These are phyloP conservation scores for Agrochola macilenta DNA, from an alignment of 2,888 invertebrate genomes.

Conservation along the genomic window DNA sequence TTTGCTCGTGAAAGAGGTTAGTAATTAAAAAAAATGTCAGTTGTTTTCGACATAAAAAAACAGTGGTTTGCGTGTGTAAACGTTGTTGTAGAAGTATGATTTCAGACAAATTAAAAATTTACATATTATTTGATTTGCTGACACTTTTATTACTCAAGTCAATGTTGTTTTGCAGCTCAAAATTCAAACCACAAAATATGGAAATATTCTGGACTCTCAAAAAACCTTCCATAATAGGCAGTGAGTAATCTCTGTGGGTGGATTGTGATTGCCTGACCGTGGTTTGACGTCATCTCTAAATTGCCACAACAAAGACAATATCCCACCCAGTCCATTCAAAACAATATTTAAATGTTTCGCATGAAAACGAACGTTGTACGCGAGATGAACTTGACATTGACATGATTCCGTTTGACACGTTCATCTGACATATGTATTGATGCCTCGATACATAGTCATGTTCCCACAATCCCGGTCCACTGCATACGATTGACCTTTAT, in stretches of 20 bases:
- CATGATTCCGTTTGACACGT: slow-evolving; percentile 71
- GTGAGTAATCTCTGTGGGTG: slow-evolving; percentile 51
- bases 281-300: slow-evolving; percentile 62
- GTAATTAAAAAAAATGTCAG: slow-evolving; percentile 70
- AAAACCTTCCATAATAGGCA: slow-evolving; percentile 47
- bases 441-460: slow-evolving; percentile 66
- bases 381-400: slow-evolving; percentile 77
- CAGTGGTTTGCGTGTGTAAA: slow-evolving; percentile 33
- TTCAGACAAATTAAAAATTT: slow-evolving; percentile 28
- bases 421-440: slow-evolving; percentile 61
- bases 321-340: slow-evolving; percentile 29
- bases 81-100: slow-evolving; percentile 34
- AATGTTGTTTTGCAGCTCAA: slow-evolving; percentile 2
- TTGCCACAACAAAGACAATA: slow-evolving; percentile 36
- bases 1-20: slow-evolving; percentile 61
- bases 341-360: slow-evolving; percentile 55
- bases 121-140: slow-evolving; percentile 20
- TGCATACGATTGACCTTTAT: slow-evolving; percentile 75
- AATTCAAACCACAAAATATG: slow-evolving; percentile 11
- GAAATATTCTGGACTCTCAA: slow-evolving; percentile 8
- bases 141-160: slow-evolving; percentile 21
- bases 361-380: slow-evolving; percentile 51
- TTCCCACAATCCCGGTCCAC: slow-evolving; percentile 59
- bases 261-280: slow-evolving; percentile 33
- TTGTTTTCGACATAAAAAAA: slow-evolving; percentile 24